These are phyloP conservation scores for Phataginus tricuspis DNA, from an alignment of 2,797 vertebrate species.

Conservation along the genomic window DNA sequence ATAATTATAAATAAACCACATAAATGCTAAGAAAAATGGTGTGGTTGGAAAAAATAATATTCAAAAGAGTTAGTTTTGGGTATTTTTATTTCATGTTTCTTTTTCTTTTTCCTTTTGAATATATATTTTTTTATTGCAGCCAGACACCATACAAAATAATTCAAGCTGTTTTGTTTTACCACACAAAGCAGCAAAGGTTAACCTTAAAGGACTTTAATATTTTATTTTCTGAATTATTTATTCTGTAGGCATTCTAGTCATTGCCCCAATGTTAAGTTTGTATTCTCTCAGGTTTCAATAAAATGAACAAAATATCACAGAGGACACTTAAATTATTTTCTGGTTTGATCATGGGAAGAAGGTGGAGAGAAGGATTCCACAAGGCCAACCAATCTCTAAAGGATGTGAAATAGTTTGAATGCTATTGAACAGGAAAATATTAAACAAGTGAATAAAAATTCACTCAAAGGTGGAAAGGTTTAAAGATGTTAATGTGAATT, in stretches of 20 bases:
- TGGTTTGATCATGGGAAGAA: not conserved
- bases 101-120: not conserved
- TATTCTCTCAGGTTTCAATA: slow-evolving; percentile 13
- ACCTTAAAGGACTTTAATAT: not conserved
- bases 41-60: not conserved
- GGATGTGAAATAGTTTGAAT: not conserved
- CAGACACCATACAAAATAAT: not conserved
- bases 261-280: not conserved
- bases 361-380: not conserved
- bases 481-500: not conserved
- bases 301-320: slow-evolving; percentile 11
- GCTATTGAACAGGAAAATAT: not conserved
- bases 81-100: slow-evolving; percentile 3
- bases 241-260: not conserved
- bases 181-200: not conserved
- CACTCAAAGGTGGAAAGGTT: not conserved
- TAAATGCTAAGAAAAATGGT: not conserved
- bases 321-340: not conserved
- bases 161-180: not conserved
- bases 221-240: slow-evolving; percentile 53
- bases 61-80: not conserved
- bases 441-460: not conserved
- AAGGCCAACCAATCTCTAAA: not conserved
- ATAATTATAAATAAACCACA: not conserved
- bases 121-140: not conserved